Evolutionary conservation across 1,140 invertebrate genomes (phyloP).

Genomic region (Cyphomyrmex costatus): DNA sequence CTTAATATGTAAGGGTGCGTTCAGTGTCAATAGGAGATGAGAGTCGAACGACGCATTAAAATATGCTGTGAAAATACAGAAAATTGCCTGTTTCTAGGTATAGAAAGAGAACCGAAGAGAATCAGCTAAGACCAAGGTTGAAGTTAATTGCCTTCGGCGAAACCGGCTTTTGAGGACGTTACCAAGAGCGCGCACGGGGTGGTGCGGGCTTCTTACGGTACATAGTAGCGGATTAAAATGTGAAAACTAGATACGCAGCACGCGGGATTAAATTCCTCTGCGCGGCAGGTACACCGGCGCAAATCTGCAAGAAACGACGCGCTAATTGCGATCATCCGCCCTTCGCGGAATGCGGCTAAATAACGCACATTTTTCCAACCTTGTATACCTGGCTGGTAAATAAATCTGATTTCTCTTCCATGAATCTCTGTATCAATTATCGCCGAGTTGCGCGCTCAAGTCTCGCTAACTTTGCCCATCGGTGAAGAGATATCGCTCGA

Average conservation of each 20-base stretch:
- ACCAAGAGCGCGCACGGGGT: not conserved
- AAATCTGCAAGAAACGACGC: conserved; percentile 1
- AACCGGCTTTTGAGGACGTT: conserved; percentile 27
- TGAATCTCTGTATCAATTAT: conserved; percentile 43
- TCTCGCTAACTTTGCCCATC: not conserved
- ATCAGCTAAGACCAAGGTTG: conserved; percentile 36
- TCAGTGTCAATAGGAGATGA: conserved; percentile 42
- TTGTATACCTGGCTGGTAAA: not conserved
- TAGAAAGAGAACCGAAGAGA: conserved; percentile 26
- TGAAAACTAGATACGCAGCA: conserved; percentile 12
- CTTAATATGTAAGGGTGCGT: conserved; percentile 12
- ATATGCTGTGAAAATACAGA: not conserved
- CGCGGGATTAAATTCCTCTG: conserved; percentile 16
- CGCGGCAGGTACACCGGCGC: conserved; percentile 7
- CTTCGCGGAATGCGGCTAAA: conserved; percentile 11
- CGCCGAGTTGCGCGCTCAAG: not conserved
- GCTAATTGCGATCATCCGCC: conserved; percentile 44
- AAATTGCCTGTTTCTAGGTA: not conserved
- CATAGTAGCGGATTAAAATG: conserved; percentile 24
- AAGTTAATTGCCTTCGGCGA: conserved; percentile 32
- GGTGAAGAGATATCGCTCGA: not conserved
- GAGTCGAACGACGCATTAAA: not conserved
- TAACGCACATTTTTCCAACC: not conserved
- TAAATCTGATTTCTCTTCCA: not conserved
- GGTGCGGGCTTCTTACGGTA: conserved; percentile 18